phyloP scores from a whole-genome alignment of 2,888 invertebrate species.

The Cosmia trapezina region DNA sequence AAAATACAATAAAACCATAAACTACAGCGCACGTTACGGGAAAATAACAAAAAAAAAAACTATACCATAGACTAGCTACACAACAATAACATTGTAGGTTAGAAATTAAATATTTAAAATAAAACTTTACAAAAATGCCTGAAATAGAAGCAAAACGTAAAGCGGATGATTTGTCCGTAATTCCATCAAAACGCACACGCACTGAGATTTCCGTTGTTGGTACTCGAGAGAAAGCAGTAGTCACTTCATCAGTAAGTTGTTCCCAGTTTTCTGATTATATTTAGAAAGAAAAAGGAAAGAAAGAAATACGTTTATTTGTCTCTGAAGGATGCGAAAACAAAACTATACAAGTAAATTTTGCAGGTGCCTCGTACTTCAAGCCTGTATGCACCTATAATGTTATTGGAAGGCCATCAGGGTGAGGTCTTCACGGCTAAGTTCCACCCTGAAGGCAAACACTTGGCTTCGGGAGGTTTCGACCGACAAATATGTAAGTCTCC shows the following conservation, averaged over 20 bases:
- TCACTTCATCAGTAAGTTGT: constrained; percentile 92
- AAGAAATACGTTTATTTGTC: neutral
- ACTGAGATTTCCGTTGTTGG: constrained; percentile 93
- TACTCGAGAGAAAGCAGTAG: constrained; percentile 94
- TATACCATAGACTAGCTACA: constrained; percentile 1
- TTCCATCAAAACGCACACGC: constrained; percentile 92
- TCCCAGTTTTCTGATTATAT: neutral
- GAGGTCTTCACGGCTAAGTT: constrained; percentile 98
- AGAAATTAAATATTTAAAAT: constrained; percentile 3
- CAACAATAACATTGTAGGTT: constrained; percentile 57
- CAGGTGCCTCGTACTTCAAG: constrained; percentile 96
- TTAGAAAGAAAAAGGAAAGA: no score
- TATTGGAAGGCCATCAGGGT: constrained; percentile 98
- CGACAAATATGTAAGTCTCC: constrained; percentile 96
- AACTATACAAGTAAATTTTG: constrained; percentile 60
- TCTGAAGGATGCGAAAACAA: neutral
- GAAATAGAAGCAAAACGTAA: constrained; percentile 91
- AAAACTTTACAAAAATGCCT: constrained; percentile 76
- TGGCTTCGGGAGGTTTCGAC: constrained; percentile 98
- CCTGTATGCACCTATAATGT: constrained; percentile 98
- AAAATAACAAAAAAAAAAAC: no score
- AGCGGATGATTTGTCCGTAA: constrained; percentile 91
- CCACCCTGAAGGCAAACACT: constrained; percentile 98
- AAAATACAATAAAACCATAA: no score
- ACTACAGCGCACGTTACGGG: no score